Percentiles rank a stretch among this genome's conserved stretches.
Conservation (phyloP, 2,113 vertebrate species). For the Indicator maculatus region DNA sequence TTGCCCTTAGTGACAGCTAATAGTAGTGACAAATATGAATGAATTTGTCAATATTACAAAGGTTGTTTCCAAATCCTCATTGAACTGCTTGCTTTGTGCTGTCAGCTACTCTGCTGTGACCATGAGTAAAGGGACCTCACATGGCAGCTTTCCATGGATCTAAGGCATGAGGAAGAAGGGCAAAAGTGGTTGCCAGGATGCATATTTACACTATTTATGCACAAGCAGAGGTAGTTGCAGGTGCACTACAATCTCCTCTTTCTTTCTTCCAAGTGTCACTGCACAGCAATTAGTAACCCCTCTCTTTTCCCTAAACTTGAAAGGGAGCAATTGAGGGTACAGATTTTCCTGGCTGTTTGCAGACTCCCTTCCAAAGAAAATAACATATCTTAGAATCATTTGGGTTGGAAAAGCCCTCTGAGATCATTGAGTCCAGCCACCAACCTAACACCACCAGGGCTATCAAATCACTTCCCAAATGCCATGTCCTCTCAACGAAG, state of each 20-base stretch:
- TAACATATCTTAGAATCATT: no score
- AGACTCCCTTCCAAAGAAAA: neutral
- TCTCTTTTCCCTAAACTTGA: neutral
- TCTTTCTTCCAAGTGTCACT: neutral
- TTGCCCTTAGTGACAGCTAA: neutral
- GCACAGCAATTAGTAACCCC: neutral
- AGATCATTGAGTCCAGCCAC: no score
- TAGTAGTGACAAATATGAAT: neutral
- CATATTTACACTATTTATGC: neutral
- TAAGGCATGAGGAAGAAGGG: neutral
- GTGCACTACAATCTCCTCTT: neutral
- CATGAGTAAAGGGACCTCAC: neutral
- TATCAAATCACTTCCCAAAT: no score
- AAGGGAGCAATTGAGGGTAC: neutral
- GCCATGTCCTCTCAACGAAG: neutral
- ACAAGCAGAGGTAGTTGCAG: neutral
- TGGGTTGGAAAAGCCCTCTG: no score
- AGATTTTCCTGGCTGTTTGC: neutral
- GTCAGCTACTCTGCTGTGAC: neutral
- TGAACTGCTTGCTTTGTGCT: neutral
- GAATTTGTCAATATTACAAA: neutral
- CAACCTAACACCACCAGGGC: no score
- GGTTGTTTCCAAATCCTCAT: neutral
- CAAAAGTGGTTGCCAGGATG: neutral
- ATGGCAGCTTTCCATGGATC: neutral